A percentile compares a stretch with the other conserved stretches of the same genome.
Evolutionary conservation across 2,113 vertebrate species (phyloP).

Genomic region (Vidua macroura): DNA sequence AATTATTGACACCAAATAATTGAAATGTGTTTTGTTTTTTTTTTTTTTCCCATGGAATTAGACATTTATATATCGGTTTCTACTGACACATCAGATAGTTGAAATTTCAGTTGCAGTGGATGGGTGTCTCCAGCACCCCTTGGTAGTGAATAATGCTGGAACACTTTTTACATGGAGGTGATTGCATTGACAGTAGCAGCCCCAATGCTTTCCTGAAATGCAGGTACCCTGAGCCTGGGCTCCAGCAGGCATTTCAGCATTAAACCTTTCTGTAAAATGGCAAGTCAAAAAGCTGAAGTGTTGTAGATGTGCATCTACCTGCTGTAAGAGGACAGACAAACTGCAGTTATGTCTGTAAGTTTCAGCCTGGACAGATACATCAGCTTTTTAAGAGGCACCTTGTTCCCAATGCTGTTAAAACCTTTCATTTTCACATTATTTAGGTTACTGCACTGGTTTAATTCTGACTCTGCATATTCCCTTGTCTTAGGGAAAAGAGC

Average conservation of each 20-base stretch:
- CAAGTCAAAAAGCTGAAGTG: neutral
- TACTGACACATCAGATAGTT: neutral
- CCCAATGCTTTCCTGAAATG: neutral
- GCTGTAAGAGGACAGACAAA: neutral
- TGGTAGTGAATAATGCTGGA: neutral
- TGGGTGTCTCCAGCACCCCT: neutral
- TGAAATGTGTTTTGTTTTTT: neutral
- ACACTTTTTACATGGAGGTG: neutral
- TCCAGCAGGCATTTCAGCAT: neutral
- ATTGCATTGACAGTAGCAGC: neutral
- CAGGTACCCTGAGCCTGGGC: neutral
- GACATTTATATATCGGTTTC: neutral
- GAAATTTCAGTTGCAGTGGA: neutral
- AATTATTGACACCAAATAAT: neutral
- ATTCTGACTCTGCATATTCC: neutral
- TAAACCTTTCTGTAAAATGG: neutral
- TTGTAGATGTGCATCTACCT: neutral
- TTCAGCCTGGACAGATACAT: neutral
- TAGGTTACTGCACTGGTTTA: neutral
- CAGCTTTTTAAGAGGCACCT: neutral
- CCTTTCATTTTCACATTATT: rapidly evolving
- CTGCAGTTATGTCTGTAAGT: neutral
- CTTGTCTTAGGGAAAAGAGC: neutral
- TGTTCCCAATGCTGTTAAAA: neutral
- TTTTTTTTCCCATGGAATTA: neutral